These are phyloP conservation scores for Dolichopus griseipennis DNA, from an alignment of 2,888 invertebrate species.

Conservation along the genomic window DNA sequence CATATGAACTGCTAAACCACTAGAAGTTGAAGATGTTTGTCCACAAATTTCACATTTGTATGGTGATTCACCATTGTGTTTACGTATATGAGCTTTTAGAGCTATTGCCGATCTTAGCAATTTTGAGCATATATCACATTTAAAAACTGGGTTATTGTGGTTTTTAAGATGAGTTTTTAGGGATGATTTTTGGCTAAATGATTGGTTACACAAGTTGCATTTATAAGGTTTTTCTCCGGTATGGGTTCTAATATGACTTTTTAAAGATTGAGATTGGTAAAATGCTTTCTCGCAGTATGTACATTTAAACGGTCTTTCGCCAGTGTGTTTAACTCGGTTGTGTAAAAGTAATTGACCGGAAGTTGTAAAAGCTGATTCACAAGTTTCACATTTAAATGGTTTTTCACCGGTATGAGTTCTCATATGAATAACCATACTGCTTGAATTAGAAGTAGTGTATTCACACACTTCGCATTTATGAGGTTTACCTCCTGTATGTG, in stretches of 20 bases:
- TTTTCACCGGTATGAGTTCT: slow-evolving; percentile 40
- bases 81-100: neutral
- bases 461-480: neutral
- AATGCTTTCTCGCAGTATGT: neutral
- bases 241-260: neutral
- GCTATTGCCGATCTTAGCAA: neutral
- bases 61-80: neutral
- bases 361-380: slow-evolving; percentile 22
- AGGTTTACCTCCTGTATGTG: neutral
- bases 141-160: neutral
- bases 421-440: neutral
- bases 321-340: neutral
- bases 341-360: neutral
- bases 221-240: neutral
- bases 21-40: neutral
- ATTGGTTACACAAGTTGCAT: neutral
- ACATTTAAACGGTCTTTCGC: slow-evolving; percentile 7
- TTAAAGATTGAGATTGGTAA: neutral
- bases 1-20: neutral
- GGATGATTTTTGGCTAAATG: neutral
- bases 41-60: neutral
- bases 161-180: neutral
- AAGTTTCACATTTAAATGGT: slow-evolving; percentile 36
- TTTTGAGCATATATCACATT: neutral
- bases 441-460: neutral